phyloP scores from a whole-genome alignment of 2,113 vertebrate genomes.

The Tauraco erythrolophus region DNA sequence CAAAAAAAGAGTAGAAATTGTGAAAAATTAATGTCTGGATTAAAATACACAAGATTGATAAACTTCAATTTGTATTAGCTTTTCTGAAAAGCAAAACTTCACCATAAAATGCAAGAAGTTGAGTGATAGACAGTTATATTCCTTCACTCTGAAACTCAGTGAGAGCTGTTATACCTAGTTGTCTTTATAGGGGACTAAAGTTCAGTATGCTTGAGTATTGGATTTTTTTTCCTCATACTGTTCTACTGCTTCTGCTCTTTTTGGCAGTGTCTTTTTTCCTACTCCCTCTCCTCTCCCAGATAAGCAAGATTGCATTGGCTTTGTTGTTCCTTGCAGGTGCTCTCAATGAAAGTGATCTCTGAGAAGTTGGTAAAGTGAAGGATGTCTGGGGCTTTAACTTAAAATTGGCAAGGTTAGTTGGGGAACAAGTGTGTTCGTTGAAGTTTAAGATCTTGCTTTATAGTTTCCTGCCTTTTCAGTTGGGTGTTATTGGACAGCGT shows the following conservation, averaged over 20 bases:
- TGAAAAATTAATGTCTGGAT: neutral
- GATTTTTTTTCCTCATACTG: rapidly evolving
- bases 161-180: neutral
- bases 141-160: neutral
- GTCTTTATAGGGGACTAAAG: neutral
- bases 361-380: neutral
- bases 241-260: neutral
- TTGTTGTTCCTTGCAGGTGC: rapidly evolving
- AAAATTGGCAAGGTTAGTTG: neutral
- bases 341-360: neutral
- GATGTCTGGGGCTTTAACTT: neutral
- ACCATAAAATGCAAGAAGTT: neutral
- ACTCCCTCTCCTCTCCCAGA: rapidly evolving
- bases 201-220: neutral
- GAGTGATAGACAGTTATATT: neutral
- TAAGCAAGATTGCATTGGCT: neutral
- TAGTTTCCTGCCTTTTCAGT: neutral
- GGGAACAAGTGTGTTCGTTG: neutral
- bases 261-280: rapidly evolving
- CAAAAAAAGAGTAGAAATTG: rapidly evolving
- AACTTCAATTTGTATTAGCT: too few relatives aligned
- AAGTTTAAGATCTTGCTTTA: neutral
- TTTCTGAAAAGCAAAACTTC: neutral
- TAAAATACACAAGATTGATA: too few relatives aligned
- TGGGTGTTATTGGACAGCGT: neutral